Percentiles rank a stretch among this genome's conserved stretches.
Evolutionary conservation across 1,140 invertebrate species (phyloP).

Genomic region (Mercenaria mercenaria): DNA sequence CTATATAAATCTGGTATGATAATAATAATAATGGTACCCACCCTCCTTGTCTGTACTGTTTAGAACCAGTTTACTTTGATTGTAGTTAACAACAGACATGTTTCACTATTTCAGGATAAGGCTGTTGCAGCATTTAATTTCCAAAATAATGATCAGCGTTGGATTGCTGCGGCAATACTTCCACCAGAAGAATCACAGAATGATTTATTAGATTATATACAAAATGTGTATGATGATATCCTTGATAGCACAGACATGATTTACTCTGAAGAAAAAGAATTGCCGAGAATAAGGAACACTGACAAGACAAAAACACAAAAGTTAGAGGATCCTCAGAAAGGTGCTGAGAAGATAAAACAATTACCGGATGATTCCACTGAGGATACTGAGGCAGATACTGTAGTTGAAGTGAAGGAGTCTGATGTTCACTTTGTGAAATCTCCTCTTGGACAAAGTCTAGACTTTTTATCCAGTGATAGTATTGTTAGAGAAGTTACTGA

Average conservation of each 20-base stretch:
- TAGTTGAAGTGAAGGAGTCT: background rate
- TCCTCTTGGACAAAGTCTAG: conserved; percentile 6
- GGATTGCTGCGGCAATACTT: conserved; percentile 40
- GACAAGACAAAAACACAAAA: background rate
- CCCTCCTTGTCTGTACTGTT: too few relatives aligned
- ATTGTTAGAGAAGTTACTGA: background rate
- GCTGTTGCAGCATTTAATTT: conserved; percentile 49
- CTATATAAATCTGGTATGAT: too few relatives aligned
- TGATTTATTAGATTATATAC: background rate
- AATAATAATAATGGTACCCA: too few relatives aligned
- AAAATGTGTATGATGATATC: background rate
- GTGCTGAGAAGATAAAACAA: too few relatives aligned
- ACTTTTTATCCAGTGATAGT: background rate
- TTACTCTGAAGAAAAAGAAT: background rate
- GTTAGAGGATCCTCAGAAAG: background rate
- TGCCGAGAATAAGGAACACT: background rate
- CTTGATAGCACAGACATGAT: background rate
- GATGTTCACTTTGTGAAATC: background rate
- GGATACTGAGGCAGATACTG: background rate
- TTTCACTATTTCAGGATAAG: conserved; percentile 13
- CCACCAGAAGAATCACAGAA: background rate
- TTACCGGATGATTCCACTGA: too few relatives aligned
- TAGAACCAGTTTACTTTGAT: too few relatives aligned
- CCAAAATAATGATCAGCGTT: conserved; percentile 39
- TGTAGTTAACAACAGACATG: too few relatives aligned